Percentiles rank a stretch among this genome's conserved stretches.
These are phyloP conservation scores for Gymnocypris eckloni DNA, from an alignment of 2,797 vertebrate species.

Conservation along the genomic window DNA sequence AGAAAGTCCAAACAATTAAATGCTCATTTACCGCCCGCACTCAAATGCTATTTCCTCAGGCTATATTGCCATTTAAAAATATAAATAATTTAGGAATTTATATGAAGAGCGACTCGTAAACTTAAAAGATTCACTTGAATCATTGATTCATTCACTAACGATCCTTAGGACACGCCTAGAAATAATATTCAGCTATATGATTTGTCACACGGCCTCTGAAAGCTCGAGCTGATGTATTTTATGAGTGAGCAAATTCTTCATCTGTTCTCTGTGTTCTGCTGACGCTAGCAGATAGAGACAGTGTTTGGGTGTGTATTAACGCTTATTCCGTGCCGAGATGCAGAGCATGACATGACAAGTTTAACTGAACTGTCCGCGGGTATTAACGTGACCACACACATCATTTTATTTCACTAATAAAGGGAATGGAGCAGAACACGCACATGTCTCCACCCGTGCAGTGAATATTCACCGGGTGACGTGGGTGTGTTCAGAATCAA, in stretches of 20 bases:
- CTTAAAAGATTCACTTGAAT: neutral
- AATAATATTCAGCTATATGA: neutral
- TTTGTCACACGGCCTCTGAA: neutral
- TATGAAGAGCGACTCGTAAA: neutral
- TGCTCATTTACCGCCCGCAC: neutral
- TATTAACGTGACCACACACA: neutral
- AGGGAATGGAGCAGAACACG: neutral
- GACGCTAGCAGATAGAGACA: neutral
- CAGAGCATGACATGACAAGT: neutral
- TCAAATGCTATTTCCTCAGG: neutral
- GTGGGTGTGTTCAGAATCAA: neutral
- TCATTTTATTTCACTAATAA: neutral
- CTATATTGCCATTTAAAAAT: neutral
- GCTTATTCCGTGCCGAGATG: conserved; percentile 3
- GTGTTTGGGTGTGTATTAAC: conserved; percentile 26
- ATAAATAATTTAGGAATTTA: neutral
- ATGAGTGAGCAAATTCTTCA: conserved; percentile 42
- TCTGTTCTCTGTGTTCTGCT: conserved; percentile 48
- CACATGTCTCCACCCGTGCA: neutral
- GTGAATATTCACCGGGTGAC: neutral
- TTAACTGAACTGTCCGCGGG: neutral
- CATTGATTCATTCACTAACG: neutral
- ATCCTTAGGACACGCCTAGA: conserved; percentile 1
- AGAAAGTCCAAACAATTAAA: neutral
- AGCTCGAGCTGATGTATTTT: conserved; percentile 10